Evolutionary conservation across 2,113 vertebrate genomes (phyloP).

Genomic region (Campylomormyrus numenius): DNA sequence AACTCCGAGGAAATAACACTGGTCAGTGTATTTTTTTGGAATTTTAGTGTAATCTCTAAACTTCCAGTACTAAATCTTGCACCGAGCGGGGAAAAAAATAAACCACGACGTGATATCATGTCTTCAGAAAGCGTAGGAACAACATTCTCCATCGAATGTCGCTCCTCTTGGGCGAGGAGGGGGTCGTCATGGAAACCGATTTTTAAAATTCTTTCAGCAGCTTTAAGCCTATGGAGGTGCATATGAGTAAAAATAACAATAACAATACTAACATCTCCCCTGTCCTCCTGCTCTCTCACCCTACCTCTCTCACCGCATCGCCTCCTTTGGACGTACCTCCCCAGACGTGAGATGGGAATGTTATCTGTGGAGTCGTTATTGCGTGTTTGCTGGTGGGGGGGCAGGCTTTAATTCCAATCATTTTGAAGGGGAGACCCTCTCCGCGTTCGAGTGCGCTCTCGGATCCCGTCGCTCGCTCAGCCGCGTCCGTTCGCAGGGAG

Average conservation of each 20-base stretch:
- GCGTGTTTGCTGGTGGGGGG: background rate
- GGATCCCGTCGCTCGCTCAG: background rate
- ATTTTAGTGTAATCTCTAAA: background rate
- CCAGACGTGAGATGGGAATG: constrained; percentile 22
- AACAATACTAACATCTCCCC: background rate
- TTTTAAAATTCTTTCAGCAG: constrained; percentile 59
- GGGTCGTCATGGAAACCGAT: constrained; percentile 76
- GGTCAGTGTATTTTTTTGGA: background rate
- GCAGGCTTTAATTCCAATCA: background rate
- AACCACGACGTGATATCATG: background rate
- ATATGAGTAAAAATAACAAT: constrained; percentile 35
- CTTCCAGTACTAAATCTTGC: background rate
- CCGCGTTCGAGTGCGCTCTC: no score
- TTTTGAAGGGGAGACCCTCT: background rate
- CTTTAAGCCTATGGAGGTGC: constrained; percentile 51
- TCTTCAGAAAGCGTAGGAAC: constrained; percentile 27
- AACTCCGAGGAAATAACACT: background rate
- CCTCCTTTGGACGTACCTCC: constrained; percentile 9
- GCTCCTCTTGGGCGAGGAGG: constrained; percentile 48
- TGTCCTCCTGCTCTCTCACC: constrained; percentile 20
- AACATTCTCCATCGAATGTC: constrained; percentile 36
- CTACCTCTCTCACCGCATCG: constrained; percentile 12
- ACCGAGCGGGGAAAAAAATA: background rate
- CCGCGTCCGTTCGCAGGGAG: background rate
- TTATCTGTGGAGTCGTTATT: constrained; percentile 26